phyloP scores from a whole-genome alignment of 2,797 vertebrate genomes.

The Melanogrammus aeglefinus region DNA sequence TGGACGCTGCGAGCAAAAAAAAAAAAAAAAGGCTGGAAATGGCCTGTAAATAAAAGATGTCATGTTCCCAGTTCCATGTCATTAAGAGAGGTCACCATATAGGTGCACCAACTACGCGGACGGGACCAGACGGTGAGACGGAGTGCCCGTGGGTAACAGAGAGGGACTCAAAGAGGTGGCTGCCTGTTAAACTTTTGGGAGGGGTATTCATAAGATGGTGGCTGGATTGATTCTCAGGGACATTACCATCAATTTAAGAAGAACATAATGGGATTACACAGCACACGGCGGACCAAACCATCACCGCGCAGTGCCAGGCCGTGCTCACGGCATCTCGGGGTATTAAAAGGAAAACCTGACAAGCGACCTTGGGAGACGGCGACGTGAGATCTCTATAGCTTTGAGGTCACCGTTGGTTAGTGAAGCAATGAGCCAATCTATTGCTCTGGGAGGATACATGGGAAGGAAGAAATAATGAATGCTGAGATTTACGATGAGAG shows the following conservation, averaged over 20 bases:
- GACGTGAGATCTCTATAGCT: conserved; percentile 50
- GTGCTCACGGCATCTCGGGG: conserved; percentile 25
- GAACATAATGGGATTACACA: too few relatives aligned
- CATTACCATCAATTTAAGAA: too few relatives aligned
- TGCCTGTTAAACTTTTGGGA: background rate
- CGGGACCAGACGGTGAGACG: conserved; percentile 32
- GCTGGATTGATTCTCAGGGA: too few relatives aligned
- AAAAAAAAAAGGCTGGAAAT: conserved; percentile 53
- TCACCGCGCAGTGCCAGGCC: background rate
- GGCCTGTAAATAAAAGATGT: conserved; percentile 60
- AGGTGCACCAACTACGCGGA: conserved; percentile 27
- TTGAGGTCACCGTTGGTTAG: conserved; percentile 60
- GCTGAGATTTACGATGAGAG: conserved; percentile 14
- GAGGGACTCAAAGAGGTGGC: background rate
- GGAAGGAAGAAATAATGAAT: conserved; percentile 23
- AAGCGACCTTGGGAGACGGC: conserved; percentile 41
- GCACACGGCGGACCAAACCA: too few relatives aligned
- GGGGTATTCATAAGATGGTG: background rate
- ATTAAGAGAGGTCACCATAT: conserved; percentile 57
- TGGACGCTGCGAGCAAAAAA: too few relatives aligned
- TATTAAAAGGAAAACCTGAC: conserved; percentile 50
- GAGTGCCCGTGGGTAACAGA: background rate
- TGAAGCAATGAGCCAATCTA: conserved; percentile 47
- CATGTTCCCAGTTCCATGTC: conserved; percentile 60
- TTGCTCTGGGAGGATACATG: conserved; percentile 1